Percentiles rank a stretch among this genome's conserved stretches.
phyloP scores from a whole-genome alignment of 2,113 vertebrate species.

The Phocoena phocoena region DNA sequence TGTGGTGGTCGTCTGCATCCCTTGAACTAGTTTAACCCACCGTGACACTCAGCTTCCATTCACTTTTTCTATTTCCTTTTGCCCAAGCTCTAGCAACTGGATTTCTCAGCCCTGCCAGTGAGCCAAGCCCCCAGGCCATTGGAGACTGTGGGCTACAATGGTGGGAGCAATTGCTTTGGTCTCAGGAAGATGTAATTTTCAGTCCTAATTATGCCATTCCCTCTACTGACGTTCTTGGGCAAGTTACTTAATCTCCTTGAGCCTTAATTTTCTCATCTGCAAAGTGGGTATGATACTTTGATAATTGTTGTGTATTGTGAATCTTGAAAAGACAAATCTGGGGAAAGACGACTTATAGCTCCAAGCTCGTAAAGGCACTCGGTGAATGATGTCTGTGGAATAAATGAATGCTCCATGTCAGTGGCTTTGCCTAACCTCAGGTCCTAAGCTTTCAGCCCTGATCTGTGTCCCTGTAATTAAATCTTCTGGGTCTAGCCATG shows the following conservation, averaged over 20 bases:
- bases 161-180: background rate
- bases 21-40: background rate
- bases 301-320: background rate
- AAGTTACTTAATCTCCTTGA: background rate
- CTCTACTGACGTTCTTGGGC: background rate
- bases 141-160: rapidly evolving
- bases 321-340: background rate
- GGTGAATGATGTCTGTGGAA: background rate
- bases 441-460: background rate
- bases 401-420: background rate
- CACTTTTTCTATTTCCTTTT: background rate
- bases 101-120: background rate
- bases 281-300: background rate
- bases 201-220: background rate
- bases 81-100: background rate
- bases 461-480: background rate
- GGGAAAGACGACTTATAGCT: background rate
- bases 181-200: background rate
- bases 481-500: background rate
- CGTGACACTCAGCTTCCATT: background rate
- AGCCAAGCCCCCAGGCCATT: background rate
- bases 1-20: background rate
- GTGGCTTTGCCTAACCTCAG: background rate
- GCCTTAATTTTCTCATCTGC: background rate
- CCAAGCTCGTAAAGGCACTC: background rate